Percentiles rank a stretch among this genome's conserved stretches.
Evolutionary conservation across 2,888 invertebrate genomes (phyloP).

Genomic region (Lasioglossum zephyrum): DNA sequence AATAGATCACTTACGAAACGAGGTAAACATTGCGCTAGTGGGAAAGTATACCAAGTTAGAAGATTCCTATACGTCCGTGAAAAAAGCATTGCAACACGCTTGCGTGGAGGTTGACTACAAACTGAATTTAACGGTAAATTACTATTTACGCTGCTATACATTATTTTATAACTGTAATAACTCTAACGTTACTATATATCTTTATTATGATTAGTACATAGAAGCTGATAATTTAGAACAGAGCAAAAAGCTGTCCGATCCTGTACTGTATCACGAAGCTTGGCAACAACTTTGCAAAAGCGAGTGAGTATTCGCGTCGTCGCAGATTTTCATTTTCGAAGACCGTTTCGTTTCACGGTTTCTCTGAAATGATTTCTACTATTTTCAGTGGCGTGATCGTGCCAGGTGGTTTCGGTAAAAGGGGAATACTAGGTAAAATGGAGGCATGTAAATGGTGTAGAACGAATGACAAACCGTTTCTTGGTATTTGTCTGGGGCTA

Average conservation of each 20-base stretch:
- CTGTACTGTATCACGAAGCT: slow-evolving; percentile 95
- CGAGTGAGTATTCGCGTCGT: slow-evolving; percentile 86
- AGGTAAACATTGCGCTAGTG: slow-evolving; percentile 95
- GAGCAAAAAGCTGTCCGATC: slow-evolving; percentile 89
- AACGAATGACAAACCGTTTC: slow-evolving; percentile 93
- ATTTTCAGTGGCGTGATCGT: slow-evolving; percentile 93
- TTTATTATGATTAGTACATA: slow-evolving; percentile 87
- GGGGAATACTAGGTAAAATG: slow-evolving; percentile 98
- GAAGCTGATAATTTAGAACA: slow-evolving; percentile 95
- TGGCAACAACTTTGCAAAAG: slow-evolving; percentile 96
- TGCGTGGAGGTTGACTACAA: slow-evolving; percentile 93
- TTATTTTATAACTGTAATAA: slow-evolving; percentile 1
- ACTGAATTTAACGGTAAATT: slow-evolving; percentile 89
- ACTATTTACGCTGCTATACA: slow-evolving; percentile 5
- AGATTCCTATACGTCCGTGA: slow-evolving; percentile 98
- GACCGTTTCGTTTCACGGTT: background rate
- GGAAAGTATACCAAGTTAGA: slow-evolving; percentile 98
- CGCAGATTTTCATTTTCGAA: background rate
- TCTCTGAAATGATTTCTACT: slow-evolving; percentile 9
- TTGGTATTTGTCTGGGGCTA: slow-evolving; percentile 98
- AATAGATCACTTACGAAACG: slow-evolving; percentile 92
- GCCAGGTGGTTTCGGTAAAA: slow-evolving; percentile 98
- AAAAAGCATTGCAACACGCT: slow-evolving; percentile 97
- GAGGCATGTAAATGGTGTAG: slow-evolving; percentile 97
- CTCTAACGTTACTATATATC: background rate